phyloP scores from a whole-genome alignment of 2,113 vertebrate genomes.

The Acrocephalus kingi region DNA sequence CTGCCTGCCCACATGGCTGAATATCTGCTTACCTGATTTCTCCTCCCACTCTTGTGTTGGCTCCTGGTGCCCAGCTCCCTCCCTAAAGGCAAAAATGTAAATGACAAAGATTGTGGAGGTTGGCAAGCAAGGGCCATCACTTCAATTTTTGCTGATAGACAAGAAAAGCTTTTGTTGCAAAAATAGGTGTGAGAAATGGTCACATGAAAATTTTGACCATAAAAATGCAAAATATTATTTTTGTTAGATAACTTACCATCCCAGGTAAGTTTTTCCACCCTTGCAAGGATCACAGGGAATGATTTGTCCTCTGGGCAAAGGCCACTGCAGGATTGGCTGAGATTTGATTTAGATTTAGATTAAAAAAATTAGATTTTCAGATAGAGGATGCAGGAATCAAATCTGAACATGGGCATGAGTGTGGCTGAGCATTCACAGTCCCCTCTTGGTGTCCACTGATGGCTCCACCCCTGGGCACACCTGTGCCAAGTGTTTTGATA shows the following conservation, averaged over 20 bases:
- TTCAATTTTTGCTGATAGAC: background rate
- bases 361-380: background rate
- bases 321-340: background rate
- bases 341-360: background rate
- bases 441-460: background rate
- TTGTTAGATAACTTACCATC: background rate
- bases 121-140: background rate
- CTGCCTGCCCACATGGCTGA: background rate
- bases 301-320: background rate
- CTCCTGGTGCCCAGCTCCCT: background rate
- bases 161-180: background rate
- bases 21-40: background rate
- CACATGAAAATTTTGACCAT: background rate
- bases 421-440: background rate
- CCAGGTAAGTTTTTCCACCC: background rate
- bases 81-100: background rate
- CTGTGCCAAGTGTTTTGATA: background rate
- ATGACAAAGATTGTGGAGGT: background rate
- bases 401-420: background rate
- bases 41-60: background rate
- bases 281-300: background rate
- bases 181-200: background rate
- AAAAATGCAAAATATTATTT: accelerated
- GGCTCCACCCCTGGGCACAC: background rate
- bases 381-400: accelerated